Evolutionary conservation across 2,888 invertebrate species (phyloP), one percentile per base, ranked within the genome.

Genomic region (Alentia gelatinosa): DNA sequence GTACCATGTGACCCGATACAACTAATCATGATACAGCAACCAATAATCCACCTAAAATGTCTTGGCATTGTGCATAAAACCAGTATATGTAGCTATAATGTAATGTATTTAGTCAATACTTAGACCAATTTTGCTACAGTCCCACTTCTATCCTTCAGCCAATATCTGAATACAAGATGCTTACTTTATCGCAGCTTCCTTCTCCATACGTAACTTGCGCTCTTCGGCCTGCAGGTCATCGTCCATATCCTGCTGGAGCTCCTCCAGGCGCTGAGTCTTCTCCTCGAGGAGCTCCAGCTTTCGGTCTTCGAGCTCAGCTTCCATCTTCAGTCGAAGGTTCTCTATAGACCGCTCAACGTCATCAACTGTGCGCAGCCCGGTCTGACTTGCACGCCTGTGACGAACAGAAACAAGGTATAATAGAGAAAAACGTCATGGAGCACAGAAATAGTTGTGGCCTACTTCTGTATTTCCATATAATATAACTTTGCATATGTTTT

Each of bases 171-270:
- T 19, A 5, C 19, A 56, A n/a, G 19, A 26, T 37, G 39, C 90
- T 90, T 37, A 92, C 92, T 90, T 91, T 75, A 92, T 89, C 33
- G 37, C 37, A 23, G 50, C 83, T 42, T 92, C 92, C 84, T 92
- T 95, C 88, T 95, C 94, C 56, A 93, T 91, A 84, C 93, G 93
- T 75, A 95, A 90, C 91, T 93, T 94, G n/a, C 91, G 92, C 89
- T 95, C 95, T 88, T 94, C 95, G 33, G 93, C 93, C n/a, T 94
- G 94, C 68, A 94, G 93, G 79, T 95, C 95, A 50, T 93, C 92
- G 90, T 93, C 92, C 0, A 95, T 94, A 42, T 95, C 93, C 39
- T 94, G 94, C 91, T 93, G 94, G 88, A 95, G 90, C 91, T 93
- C 94, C 89, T 92, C 92, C 90, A 95, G 74, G n/a, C 40, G 42